Base-by-base conservation (phyloP, 2,888 invertebrate species). In the Hypsopygia costalis region DNA sequence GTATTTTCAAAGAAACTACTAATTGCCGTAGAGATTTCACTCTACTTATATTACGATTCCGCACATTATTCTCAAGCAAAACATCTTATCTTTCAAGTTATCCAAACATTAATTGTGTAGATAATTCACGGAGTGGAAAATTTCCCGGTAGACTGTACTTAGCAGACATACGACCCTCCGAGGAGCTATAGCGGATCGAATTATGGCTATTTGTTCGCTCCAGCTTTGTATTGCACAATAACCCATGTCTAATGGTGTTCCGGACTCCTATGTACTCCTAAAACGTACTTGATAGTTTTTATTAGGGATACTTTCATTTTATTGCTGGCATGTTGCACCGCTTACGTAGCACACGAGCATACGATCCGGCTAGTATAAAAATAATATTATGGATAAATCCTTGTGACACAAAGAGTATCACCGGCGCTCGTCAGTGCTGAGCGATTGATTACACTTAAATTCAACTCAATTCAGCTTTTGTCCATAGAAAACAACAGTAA, bases 141-240 rank as follows among this genome's bases (percentile, higher is more conserved):
- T 59, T 51, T 46, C 44, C 49, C 46, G 37, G 34, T 20, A 47
- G 41, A 44, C 44, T 37, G 34, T 44, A 36, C 48, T 36, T 40
- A 42, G n/a, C 35, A 41, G 37, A 46, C 49, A 38, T 65, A 81
- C 59, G 65, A 55, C 55, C 58, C 81, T 73, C 81, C 1, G 37
- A 56, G 77, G 78, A 61, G 73, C 53, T 48, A 55, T 74, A 56
- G 56, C 41, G 59, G 59, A 65, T 78, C 77, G 73, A 75, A 73
- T 75, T 76, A 75, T 76, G 58, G 69, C 78, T 69, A 69, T 76
- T 78, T 74, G 70, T 73, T 71, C 66, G 56, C 55, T 43, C 35
- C 47, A 53, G 46, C 53, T 48, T 53, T 49, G 52, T 49, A 45
- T 50, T 62, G 58, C 62, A 60, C 58, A 62, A 63, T 66, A 68